Conservation (phyloP, 2,888 invertebrate species). For the Melolontha melolontha region DNA sequence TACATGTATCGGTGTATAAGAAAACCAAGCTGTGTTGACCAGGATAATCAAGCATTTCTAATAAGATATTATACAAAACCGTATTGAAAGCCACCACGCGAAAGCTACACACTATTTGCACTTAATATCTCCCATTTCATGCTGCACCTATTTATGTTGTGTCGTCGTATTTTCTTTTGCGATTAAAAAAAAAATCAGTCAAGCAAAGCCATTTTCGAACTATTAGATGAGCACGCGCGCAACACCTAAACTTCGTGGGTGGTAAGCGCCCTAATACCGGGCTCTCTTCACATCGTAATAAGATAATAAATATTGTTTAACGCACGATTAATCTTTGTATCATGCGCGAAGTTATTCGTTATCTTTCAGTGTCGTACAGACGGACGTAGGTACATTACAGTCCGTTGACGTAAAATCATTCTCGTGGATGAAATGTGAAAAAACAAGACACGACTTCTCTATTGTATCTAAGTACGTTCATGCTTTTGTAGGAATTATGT, state of each 20-base stretch:
- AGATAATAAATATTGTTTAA: conserved; percentile 22
- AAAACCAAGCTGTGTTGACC: no score
- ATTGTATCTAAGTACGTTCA: no score
- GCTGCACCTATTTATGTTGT: no score
- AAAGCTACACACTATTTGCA: no score
- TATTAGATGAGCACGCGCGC: neutral
- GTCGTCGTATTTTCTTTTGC: no score
- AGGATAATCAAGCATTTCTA: no score
- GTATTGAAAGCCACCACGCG: no score
- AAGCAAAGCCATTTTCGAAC: neutral
- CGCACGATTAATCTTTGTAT: conserved; percentile 32
- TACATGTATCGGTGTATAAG: no score
- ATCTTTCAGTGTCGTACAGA: conserved; percentile 19
- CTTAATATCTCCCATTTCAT: no score
- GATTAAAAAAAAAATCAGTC: neutral
- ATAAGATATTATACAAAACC: no score
- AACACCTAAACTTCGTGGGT: conserved; percentile 11
- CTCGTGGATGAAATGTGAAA: conserved; percentile 18
- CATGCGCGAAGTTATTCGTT: conserved; percentile 25
- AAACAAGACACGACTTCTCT: conserved; percentile 9
- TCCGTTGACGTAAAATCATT: conserved; percentile 12
- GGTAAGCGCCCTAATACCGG: conserved; percentile 3
- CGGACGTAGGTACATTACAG: conserved; percentile 11
- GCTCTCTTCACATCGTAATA: conserved; percentile 13
- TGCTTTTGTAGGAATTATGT: no score